Evolutionary conservation across 1,140 invertebrate genomes (phyloP), one percentile per base, ranked within the genome.

Genomic region (Nasonia giraulti): DNA sequence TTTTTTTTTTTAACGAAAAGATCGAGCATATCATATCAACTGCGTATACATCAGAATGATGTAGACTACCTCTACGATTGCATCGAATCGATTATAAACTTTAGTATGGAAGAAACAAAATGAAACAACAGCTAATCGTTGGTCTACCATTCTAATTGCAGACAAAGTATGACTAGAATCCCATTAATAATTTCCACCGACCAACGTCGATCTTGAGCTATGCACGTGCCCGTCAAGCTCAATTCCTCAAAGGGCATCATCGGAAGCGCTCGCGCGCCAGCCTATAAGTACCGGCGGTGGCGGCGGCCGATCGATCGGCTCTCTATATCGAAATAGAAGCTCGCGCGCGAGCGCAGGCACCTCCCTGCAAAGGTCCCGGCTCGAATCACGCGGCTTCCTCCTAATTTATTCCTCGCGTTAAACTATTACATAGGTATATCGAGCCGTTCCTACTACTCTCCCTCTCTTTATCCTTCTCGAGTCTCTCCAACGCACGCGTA

Each of bases 401-500:
- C 33, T 74, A 50, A 83, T 83, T 78, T 40, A 83, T 69, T 79
- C 20, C 7, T 79, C 62, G 11, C 27, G 14, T 71, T 79, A 50
- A 83, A 55, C 62, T n/a, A 78, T 69, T 55, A 71, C 5, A 73
- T 55, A 37, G 33, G 33, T 37, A 50, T 12, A 79, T 69, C 76
- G 44, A 79, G 47, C 55, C 17, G 47, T 12, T 31, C 55, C 23
- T 68, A 20, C 66, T 20, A 68, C 33, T 33, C 27, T 73, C 69
- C 10, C 69, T 73, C 74, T 75, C 69, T 27, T 27, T 31, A 10
- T 71, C 69, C 10, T 5, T 71, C 69, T 68, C 55, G 20, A n/a
- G 17, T 86, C 85, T 88, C 33, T 37, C 33, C 87, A 81, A 91
- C 88, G 88, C 89, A 91, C 85, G 90, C 90, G 90, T 89, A 88